phyloP scores from a whole-genome alignment of 2,113 vertebrate genomes.

The Entosphenus tridentatus region DNA sequence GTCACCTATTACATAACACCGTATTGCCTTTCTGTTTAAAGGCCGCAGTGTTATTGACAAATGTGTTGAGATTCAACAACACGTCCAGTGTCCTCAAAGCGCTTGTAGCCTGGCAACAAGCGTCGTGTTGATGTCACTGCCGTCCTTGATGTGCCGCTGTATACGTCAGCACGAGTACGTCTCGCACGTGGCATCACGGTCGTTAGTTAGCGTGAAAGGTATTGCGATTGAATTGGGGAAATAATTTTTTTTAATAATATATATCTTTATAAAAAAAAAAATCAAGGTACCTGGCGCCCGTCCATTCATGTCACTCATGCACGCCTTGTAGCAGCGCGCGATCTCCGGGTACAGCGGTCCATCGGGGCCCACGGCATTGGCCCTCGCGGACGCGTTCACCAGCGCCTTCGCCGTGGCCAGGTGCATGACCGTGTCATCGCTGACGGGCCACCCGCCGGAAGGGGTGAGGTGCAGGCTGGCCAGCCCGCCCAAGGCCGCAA shows the following conservation, averaged over 20 bases:
- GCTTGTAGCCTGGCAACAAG: too few relatives aligned
- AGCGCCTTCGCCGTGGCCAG: conserved; percentile 42
- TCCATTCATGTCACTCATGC: conserved; percentile 36
- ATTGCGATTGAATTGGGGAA: too few relatives aligned
- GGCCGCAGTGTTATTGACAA: too few relatives aligned
- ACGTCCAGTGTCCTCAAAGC: too few relatives aligned
- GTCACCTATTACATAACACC: too few relatives aligned
- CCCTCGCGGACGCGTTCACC: conserved; percentile 15
- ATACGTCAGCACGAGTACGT: neutral
- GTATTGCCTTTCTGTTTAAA: too few relatives aligned
- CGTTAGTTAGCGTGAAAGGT: neutral
- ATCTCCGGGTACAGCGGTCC: conserved; percentile 22
- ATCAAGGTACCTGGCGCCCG: conserved; percentile 32
- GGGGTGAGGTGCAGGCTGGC: conserved; percentile 16
- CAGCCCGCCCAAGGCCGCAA: conserved; percentile 28
- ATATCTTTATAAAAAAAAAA: neutral
- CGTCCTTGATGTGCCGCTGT: neutral
- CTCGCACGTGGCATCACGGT: neutral
- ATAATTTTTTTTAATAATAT: neutral
- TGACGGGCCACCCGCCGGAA: conserved; percentile 22
- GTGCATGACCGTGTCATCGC: conserved; percentile 50
- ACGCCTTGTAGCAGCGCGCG: conserved; percentile 32
- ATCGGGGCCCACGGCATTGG: conserved; percentile 4
- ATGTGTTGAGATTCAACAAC: too few relatives aligned
- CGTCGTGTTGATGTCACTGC: neutral